Evolutionary conservation across 2,113 vertebrate genomes (phyloP).

Genomic region (Oenanthe melanoleuca): DNA sequence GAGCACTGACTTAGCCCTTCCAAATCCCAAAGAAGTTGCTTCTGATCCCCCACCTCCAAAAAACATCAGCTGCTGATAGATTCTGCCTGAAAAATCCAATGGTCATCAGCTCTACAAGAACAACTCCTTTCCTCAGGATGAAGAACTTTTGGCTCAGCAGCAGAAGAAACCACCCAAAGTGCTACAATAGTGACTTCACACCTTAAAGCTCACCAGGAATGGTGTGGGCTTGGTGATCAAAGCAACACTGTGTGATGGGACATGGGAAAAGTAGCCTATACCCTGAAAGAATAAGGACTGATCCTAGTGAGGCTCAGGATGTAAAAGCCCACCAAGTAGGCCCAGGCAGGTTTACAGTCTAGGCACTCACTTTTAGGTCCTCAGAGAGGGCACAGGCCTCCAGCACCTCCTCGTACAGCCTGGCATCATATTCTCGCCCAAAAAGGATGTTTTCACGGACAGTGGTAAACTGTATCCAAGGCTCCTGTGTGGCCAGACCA

Average conservation of each 20-base stretch:
- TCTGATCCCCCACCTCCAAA: neutral
- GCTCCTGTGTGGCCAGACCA: slow-evolving; percentile 89
- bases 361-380: slow-evolving; percentile 86
- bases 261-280: neutral
- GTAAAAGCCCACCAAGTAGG: neutral
- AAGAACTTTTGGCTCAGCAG: neutral
- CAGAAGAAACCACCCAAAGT: neutral
- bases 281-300: neutral
- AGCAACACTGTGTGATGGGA: neutral
- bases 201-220: neutral
- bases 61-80: neutral
- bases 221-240: neutral
- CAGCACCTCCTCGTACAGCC: slow-evolving; percentile 84
- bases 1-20: neutral
- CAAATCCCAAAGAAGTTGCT: neutral
- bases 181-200: neutral
- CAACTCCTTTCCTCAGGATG: neutral
- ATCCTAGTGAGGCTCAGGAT: neutral
- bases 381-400: slow-evolving; percentile 90
- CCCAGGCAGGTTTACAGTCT: neutral
- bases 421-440: slow-evolving; percentile 83
- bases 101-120: neutral
- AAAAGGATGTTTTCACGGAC: slow-evolving; percentile 95
- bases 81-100: neutral
- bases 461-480: slow-evolving; percentile 96